Evolutionary conservation across 2,888 invertebrate species (phyloP).

Genomic region (Lasioglossum morio): DNA sequence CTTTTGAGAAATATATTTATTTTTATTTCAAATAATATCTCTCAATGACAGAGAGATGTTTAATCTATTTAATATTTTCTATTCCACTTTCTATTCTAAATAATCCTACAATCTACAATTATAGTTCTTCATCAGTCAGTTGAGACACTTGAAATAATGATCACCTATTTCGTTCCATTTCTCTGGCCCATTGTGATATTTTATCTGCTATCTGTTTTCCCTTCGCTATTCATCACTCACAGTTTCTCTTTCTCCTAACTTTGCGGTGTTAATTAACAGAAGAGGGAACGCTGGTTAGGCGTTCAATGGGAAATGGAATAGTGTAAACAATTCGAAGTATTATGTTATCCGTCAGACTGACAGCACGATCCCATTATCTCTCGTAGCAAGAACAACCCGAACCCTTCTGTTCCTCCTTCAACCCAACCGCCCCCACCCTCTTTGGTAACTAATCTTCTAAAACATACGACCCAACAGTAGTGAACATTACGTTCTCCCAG

Average conservation of each 20-base stretch:
- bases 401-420: conserved; percentile 50
- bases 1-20: background rate
- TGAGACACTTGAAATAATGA: conserved; percentile 54
- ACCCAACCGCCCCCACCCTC: conserved; percentile 47
- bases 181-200: conserved; percentile 20
- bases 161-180: background rate
- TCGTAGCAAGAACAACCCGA: conserved; percentile 74
- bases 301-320: conserved; percentile 62
- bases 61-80: too few relatives aligned
- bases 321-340: conserved; percentile 79
- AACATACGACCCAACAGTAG: conserved; percentile 64
- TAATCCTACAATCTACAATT: too few relatives aligned
- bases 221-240: conserved; percentile 20
- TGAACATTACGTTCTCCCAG: conserved; percentile 58
- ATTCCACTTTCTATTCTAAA: too few relatives aligned
- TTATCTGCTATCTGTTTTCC: conserved; percentile 41
- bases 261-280: conserved; percentile 78
- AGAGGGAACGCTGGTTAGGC: conserved; percentile 66
- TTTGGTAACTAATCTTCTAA: conserved; percentile 78
- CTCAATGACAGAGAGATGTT: too few relatives aligned
- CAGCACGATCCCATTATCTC: conserved; percentile 77
- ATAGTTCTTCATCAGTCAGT: conserved; percentile 70
- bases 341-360: conserved; percentile 79
- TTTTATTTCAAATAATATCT: background rate
- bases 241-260: conserved; percentile 56